Conservation (phyloP, 2,113 vertebrate species). For the Puffinus mauretanicus region DNA sequence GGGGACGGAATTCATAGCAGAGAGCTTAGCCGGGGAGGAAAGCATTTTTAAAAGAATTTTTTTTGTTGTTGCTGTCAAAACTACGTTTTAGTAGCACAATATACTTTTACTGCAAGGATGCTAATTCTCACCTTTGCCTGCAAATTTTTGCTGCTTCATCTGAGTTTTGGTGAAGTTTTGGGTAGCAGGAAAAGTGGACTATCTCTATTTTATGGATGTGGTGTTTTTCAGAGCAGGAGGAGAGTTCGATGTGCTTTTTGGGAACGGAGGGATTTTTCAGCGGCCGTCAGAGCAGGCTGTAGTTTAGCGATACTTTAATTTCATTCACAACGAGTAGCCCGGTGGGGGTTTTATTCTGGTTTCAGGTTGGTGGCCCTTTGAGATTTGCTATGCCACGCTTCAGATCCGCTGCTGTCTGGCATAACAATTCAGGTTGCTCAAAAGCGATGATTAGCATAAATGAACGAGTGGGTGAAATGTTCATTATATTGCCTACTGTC, state of each 20-base stretch:
- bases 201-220: background rate
- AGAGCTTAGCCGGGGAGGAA: background rate
- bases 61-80: background rate
- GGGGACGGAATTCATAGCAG: background rate
- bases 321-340: background rate
- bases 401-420: constrained; percentile 15
- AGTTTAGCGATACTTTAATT: background rate
- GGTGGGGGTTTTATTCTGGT: background rate
- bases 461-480: constrained; percentile 46
- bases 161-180: background rate
- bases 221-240: background rate
- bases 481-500: constrained; percentile 61
- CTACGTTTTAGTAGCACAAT: background rate
- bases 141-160: background rate
- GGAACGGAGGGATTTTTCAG: background rate
- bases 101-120: background rate
- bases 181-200: background rate
- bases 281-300: background rate
- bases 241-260: background rate
- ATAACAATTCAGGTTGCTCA: constrained; percentile 35
- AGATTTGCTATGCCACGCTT: background rate
- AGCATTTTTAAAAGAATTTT: background rate
- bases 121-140: background rate
- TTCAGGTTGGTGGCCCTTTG: constrained; percentile 12
- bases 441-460: constrained; percentile 32